phyloP scores from a whole-genome alignment of 2,797 vertebrate species.

The Melanotaenia trifasciata region DNA sequence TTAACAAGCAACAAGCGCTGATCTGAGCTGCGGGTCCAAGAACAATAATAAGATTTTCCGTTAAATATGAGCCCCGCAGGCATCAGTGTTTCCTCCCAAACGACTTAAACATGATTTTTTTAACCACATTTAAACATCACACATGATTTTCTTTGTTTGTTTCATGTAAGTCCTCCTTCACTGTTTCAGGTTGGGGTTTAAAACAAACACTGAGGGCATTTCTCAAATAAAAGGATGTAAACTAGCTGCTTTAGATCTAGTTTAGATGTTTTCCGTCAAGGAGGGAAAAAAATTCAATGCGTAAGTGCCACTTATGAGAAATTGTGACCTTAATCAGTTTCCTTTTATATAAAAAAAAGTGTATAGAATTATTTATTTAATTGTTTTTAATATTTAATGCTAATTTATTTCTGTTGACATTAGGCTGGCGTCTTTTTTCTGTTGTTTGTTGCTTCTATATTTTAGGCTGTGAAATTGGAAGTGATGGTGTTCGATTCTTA shows the following conservation, averaged over 20 bases:
- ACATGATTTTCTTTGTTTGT: too few species aligned
- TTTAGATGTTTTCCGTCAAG: conserved; percentile 71
- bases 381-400: conserved; percentile 76
- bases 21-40: conserved; percentile 65
- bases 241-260: conserved; percentile 80
- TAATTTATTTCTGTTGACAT: conserved; percentile 85
- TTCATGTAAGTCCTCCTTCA: neutral
- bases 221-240: conserved; percentile 51
- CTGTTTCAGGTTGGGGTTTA: conserved; percentile 21
- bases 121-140: too few species aligned
- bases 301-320: conserved; percentile 88
- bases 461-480: conserved; percentile 88
- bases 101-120: neutral
- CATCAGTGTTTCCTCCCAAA: neutral
- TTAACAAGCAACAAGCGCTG: conserved; percentile 27
- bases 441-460: conserved; percentile 85
- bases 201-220: conserved; percentile 28
- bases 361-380: conserved; percentile 76
- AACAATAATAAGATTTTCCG: conserved; percentile 41
- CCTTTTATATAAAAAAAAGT: conserved; percentile 73
- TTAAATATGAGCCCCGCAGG: neutral
- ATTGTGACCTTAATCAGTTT: conserved; percentile 94
- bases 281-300: conserved; percentile 66
- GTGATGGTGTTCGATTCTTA: conserved; percentile 82
- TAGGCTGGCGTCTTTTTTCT: conserved; percentile 87